Conservation (phyloP, 2,113 vertebrate genomes). For the Calyptomena viridis region DNA sequence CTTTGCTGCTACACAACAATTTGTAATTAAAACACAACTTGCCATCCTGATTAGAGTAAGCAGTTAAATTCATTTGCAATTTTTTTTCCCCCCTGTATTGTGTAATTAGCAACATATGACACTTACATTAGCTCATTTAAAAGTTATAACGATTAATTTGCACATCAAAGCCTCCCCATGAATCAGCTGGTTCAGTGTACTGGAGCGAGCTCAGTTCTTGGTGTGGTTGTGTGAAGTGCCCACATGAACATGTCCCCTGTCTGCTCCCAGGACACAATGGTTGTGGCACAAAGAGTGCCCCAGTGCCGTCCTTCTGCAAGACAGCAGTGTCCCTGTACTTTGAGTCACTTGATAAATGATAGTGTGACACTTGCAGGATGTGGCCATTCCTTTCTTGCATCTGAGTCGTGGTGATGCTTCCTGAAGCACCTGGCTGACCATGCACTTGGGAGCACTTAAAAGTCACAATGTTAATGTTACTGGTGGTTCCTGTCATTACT, state of each 20-base stretch:
- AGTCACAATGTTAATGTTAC: neutral
- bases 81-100: neutral
- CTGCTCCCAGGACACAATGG: accelerated
- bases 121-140: conserved; percentile 52
- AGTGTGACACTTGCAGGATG: neutral
- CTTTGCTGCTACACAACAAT: neutral
- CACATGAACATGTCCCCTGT: accelerated
- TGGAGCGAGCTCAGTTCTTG: neutral
- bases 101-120: conserved; percentile 62
- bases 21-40: conserved; percentile 63
- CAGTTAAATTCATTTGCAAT: conserved; percentile 45
- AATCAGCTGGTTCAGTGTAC: neutral
- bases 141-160: conserved; percentile 64
- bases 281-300: accelerated
- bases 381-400: neutral
- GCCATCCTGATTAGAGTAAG: conserved; percentile 49
- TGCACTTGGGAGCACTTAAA: neutral
- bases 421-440: accelerated
- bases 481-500: neutral
- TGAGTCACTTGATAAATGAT: accelerated
- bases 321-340: neutral
- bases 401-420: neutral
- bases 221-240: neutral
- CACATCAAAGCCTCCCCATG: conserved; percentile 27
- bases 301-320: neutral